Conservation (phyloP, 1,140 invertebrate genomes). For the Cherax destructor region DNA sequence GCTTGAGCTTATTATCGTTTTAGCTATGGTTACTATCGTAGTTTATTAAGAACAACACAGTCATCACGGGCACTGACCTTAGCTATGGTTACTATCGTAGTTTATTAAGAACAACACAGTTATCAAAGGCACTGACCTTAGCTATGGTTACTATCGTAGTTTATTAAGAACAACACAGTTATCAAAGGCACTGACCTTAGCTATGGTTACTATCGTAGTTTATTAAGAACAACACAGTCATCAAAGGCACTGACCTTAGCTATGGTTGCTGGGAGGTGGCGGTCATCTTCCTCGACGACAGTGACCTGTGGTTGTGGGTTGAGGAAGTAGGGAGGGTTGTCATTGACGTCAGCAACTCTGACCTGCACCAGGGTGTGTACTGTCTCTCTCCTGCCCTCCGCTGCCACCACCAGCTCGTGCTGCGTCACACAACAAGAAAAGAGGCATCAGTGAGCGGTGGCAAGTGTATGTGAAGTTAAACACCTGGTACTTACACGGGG, state of each 20-base stretch:
- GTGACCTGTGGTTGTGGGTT: slow-evolving; percentile 15
- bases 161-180: too few species aligned
- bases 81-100: slow-evolving; percentile 4
- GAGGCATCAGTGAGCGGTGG: neutral
- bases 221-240: too few species aligned
- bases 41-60: too few species aligned
- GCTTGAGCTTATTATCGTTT: too few species aligned
- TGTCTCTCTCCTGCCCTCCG: neutral
- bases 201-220: too few species aligned
- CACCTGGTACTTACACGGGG: too few species aligned
- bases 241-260: slow-evolving; percentile 1
- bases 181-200: too few species aligned
- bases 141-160: too few species aligned
- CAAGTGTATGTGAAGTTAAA: too few species aligned
- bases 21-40: too few species aligned
- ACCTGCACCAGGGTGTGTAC: slow-evolving; percentile 29
- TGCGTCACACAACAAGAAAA: neutral
- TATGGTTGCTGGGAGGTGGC: slow-evolving; percentile 40
- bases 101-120: too few species aligned
- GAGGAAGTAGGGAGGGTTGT: slow-evolving; percentile 41
- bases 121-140: neutral
- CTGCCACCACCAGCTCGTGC: slow-evolving; percentile 47
- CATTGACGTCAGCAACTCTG: slow-evolving; percentile 34
- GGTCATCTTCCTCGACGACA: slow-evolving; percentile 37
- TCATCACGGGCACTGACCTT: slow-evolving; percentile 1